Base-by-base conservation (phyloP, 2,113 vertebrate species). In the Lepidothrix coronata region DNA sequence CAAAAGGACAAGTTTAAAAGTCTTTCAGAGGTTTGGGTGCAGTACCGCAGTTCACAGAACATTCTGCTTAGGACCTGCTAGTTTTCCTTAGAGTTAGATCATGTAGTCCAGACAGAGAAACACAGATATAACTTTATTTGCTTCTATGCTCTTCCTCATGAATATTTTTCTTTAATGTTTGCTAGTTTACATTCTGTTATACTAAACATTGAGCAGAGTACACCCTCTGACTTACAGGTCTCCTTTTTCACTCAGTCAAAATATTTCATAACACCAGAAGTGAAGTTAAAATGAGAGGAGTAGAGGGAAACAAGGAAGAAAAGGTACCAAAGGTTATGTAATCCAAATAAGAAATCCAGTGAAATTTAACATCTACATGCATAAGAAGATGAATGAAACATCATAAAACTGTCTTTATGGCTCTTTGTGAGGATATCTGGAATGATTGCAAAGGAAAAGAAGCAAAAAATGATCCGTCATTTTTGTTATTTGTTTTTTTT, bases 251-350 rank as follows among this genome's bases (percentile, higher is more conserved):
- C 41, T 79, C 30, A 62, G 8, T 58, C 30, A 76, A 94, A 79
- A 75, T 67, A 75, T 8, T 54, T 48, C 8, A 11, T 25, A 76
- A 76, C 20, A 55, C 1, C 7, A 54, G 17, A 65, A 68, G 1
- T 9, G 1, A 65, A 86, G 23, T 76, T 48, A 39, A 31, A 94
- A 59, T 8, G 0, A 46, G 12, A 85, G 37, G 2, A 1, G 12
- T 33, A 65, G 31, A 63, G 7, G 27, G 27, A 67, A 87, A 76
- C 23, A 61, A 15, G 12, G 43, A 80, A 89, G 48, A 39, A 76
- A 85, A 83, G 6, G 1, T 57, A 4, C 2, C 1, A 0, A 68
- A 46, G 35, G 6, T 24, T 55, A 28, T 9, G 5, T 65, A 37
- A 15, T 68, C 23, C 28, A 63, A 12, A 33, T 55, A 86, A 86